Conservation (phyloP, 2,113 vertebrate genomes). For the Phrynosoma blainvillii region DNA sequence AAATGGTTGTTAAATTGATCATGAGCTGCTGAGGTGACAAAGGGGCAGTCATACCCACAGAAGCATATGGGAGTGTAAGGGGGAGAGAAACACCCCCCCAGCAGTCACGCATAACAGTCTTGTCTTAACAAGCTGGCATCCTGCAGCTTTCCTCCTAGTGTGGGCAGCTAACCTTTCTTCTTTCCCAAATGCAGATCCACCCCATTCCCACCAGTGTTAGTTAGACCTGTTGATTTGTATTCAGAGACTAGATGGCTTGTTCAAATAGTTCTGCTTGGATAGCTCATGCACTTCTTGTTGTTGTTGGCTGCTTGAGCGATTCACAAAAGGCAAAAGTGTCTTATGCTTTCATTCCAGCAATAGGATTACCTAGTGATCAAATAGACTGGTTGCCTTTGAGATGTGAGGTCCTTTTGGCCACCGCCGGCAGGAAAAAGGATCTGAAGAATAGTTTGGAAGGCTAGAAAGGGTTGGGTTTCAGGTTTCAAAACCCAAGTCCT, state of each 20-base stretch:
- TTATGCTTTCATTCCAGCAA: no score
- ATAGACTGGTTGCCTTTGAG: no score
- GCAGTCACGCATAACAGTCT: conserved; percentile 26
- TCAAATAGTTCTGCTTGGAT: not conserved
- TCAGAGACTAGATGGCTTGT: conserved; percentile 26
- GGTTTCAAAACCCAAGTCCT: no score
- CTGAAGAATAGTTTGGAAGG: no score
- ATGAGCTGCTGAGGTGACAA: not conserved
- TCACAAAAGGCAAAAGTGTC: no score
- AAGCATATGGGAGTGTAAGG: not conserved
- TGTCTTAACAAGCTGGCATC: not conserved
- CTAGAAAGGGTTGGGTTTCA: no score
- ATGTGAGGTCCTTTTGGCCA: no score
- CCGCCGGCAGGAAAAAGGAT: no score
- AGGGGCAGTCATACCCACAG: not conserved
- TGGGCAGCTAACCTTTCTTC: not conserved
- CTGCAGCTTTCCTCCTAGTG: not conserved
- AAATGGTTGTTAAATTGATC: conserved; percentile 64
- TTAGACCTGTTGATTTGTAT: not conserved
- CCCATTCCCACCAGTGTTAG: not conserved
- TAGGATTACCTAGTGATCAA: no score
- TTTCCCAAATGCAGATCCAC: not conserved
- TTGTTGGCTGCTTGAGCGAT: not conserved
- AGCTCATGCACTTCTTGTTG: not conserved
- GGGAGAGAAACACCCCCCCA: conserved; percentile 23